Base-by-base conservation (phyloP, 2,797 vertebrate species). In the Urosaurus nigricauda region DNA sequence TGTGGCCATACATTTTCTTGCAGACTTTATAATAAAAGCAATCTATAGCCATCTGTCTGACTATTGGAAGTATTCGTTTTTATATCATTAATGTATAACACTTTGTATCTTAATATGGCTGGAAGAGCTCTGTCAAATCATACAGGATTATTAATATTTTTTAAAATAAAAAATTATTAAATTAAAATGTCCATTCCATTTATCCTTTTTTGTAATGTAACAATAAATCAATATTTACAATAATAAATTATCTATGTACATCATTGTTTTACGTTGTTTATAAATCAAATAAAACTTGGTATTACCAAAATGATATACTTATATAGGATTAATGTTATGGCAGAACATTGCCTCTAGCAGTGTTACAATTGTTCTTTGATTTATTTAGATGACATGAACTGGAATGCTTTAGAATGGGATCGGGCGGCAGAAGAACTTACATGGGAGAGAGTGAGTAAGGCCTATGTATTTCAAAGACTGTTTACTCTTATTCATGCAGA, bases 361-460 rank as follows among this genome's bases (percentile, higher is more conserved):
- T 77, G 93, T 29, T 91, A 80, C 89, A 90, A 93, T 90, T 37
- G 4, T 51, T 40, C 1, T 94, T 96, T 68, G 26, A 6, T 95
- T 26, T 91, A 91, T 96, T 68, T 92, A 99, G 99, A 99, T 96
- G 99, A 99, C 94, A 99, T 99, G 98, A 99, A 99, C 92, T 99
- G 99, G 99, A 99, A 99, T 91, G 99, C 99, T 88, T 95, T 99
- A 95, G 99, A 99, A 94, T 99, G 99, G 99, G 99, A 99, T 95
- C 97, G 99, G 95, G 99, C 99, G 43, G 99, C 99, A 16, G 99
- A 99, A 95, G 99, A 99, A 89, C 98, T 99, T 87, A 99, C 99
- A 4, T 99, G 99, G 99, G 99, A 99, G 95, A 97, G 99, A 97
- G 99, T 99, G 94, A 98, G 95, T 95, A 93, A 92, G 92, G 94